Evolutionary conservation across 2,797 vertebrate species (phyloP).

Genomic region (Smutsia temminckii): DNA sequence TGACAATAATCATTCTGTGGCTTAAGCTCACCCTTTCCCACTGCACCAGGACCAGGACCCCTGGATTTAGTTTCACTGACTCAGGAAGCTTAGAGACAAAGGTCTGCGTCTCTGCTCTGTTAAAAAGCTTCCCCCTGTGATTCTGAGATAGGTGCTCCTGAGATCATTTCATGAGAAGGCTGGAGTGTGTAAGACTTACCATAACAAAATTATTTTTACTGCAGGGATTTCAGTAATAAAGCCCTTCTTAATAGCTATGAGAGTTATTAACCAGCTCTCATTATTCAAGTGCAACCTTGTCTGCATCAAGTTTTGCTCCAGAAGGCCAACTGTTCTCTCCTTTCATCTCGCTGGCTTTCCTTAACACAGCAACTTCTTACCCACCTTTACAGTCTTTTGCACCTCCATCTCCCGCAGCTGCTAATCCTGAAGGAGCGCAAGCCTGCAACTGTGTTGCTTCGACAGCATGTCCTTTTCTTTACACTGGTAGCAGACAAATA

Average conservation of each 20-base stretch:
- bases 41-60: neutral
- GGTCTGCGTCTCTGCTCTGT: neutral
- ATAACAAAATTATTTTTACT: neutral
- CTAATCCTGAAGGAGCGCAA: neutral
- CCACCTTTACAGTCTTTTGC: neutral
- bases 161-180: neutral
- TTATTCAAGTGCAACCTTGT: neutral
- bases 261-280: neutral
- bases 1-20: neutral
- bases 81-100: neutral
- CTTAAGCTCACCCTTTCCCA: neutral
- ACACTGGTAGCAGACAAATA: conserved; percentile 53
- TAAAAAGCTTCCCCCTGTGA: neutral
- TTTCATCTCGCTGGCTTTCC: neutral
- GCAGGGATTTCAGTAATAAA: neutral
- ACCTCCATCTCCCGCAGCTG: neutral
- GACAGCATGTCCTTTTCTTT: conserved; percentile 58
- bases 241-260: neutral
- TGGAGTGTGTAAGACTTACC: neutral
- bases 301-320: neutral
- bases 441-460: conserved; percentile 46
- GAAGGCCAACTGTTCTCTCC: neutral
- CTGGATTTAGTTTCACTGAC: neutral
- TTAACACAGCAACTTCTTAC: neutral
- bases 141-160: neutral